phyloP scores from a whole-genome alignment of 2,888 invertebrate species.

The Phlogophora meticulosa region DNA sequence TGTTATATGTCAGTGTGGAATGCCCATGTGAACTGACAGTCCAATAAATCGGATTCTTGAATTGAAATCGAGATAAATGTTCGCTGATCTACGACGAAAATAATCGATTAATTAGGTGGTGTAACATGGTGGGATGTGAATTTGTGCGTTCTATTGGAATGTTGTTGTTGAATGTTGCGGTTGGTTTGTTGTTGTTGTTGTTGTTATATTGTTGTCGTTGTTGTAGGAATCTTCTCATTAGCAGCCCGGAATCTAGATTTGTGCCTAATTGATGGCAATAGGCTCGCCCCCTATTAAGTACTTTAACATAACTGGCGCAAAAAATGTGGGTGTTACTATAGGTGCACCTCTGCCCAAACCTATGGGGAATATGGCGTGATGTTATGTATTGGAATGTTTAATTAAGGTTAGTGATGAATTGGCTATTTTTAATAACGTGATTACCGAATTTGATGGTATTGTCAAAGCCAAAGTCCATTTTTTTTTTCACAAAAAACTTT shows the following conservation, averaged over 20 bases:
- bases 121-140: slow-evolving; percentile 16
- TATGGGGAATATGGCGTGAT: too few species aligned
- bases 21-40: slow-evolving; percentile 60
- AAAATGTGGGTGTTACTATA: too few species aligned
- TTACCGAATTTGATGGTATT: background rate
- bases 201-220: too few species aligned
- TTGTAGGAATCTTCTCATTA: too few species aligned
- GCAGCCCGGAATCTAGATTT: too few species aligned
- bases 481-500: too few species aligned
- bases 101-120: slow-evolving; percentile 54
- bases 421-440: slow-evolving; percentile 3
- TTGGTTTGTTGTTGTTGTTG: too few species aligned
- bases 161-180: too few species aligned
- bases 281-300: too few species aligned
- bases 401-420: slow-evolving; percentile 4
- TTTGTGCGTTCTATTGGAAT: background rate
- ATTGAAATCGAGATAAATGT: slow-evolving; percentile 56
- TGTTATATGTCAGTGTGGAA: slow-evolving; percentile 67
- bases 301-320: too few species aligned
- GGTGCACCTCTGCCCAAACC: too few species aligned
- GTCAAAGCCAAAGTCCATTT: slow-evolving; percentile 7
- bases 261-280: too few species aligned
- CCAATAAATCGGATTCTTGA: slow-evolving; percentile 57
- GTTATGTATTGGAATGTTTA: background rate
- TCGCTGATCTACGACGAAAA: slow-evolving; percentile 47